Base-by-base conservation (phyloP, 2,888 invertebrate genomes). In the Scaptodrosophila latifasciaeformis region DNA sequence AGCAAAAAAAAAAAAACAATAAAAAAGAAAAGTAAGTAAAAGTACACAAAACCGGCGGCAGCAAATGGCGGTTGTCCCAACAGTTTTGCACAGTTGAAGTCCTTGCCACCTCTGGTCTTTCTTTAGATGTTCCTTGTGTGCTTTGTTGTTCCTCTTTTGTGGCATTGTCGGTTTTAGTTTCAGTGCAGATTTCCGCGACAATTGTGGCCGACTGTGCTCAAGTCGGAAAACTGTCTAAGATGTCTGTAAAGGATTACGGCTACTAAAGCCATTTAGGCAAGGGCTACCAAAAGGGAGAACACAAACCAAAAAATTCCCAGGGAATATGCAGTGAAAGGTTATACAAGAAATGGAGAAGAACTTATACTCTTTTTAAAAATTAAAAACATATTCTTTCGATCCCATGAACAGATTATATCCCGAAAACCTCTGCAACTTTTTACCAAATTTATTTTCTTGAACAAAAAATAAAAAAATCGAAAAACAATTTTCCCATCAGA, bases 171-270 rank as follows among this genome's bases (percentile, higher is more conserved):
- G 4, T 65, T 65, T 48, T 46, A 49, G 30, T 29, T 19, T 4
- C 35, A 21, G 31, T 30, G 31, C 54, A 43, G 46, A 59, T 56
- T 56, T 62, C 50, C 59, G 59, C 63, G 52, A 46, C 27, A 49
- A 47, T 39, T 43, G 27, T 35, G 27, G 18, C 29, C 15, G 15
- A n/a, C 7, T 12, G 19, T 37, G 17, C 13, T n/a, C 19, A 0
- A 21, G 15, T 10, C 34, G 34, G 21, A 9, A 46, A 62, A 49
- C 50, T 58, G 58, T 63, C 53, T 43, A 49, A 67, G 52, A 59
- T 54, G 59, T 62, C 63, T 62, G 34, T 17, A 31, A 27, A 43
- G 53, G 63, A 56, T 67, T 63, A 59, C 50, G 31, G 30, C 34
- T 35, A 31, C 43, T 60, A 59, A 54, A 43, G 55, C 47, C 46